phyloP scores from a whole-genome alignment of 2,113 vertebrate genomes.

The Origma solitaria region DNA sequence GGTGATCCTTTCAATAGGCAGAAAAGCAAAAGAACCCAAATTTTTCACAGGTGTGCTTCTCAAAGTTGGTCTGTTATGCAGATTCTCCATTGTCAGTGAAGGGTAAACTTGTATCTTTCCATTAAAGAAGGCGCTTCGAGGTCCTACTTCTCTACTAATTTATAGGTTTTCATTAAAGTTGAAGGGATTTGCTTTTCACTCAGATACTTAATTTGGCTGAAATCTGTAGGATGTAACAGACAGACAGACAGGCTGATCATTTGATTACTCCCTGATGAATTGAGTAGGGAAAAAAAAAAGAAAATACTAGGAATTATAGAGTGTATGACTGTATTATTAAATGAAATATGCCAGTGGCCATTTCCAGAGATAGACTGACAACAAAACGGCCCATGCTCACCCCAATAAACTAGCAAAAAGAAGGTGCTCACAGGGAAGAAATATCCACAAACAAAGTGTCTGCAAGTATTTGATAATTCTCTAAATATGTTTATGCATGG shows the following conservation, averaged over 20 bases:
- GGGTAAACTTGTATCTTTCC: neutral
- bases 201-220: neutral
- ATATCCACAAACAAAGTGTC: neutral
- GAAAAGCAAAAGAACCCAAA: neutral
- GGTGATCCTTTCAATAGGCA: neutral
- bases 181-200: neutral
- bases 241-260: neutral
- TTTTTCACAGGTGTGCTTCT: neutral
- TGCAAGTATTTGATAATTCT: neutral
- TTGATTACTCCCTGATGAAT: neutral
- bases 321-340: neutral
- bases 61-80: neutral
- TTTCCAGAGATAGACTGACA: neutral
- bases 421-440: neutral
- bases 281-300: neutral
- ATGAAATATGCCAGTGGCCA: neutral
- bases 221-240: neutral
- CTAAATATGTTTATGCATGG: neutral
- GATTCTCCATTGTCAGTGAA: neutral
- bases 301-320: neutral
- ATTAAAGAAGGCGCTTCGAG: neutral
- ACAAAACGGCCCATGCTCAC: accelerated
- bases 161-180: neutral
- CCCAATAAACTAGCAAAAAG: neutral
- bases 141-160: neutral